Evolutionary conservation across 2,113 vertebrate genomes (phyloP).

Genomic region (Sturnus vulgaris): DNA sequence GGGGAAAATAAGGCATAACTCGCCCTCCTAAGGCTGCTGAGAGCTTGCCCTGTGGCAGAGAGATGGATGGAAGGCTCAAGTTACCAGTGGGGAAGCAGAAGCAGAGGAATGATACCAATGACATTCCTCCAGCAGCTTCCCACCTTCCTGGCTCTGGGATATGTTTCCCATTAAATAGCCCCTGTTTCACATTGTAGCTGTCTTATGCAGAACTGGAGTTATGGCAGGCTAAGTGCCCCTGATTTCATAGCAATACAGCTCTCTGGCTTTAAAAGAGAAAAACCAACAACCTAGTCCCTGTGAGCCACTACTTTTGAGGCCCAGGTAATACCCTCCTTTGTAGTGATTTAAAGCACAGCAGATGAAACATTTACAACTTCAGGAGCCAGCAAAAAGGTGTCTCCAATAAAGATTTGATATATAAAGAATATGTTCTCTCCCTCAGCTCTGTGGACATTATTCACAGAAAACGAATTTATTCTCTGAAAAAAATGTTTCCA

Average conservation of each 20-base stretch:
- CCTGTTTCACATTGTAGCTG: neutral
- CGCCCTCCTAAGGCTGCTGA: neutral
- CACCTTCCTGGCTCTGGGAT: neutral
- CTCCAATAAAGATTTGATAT: neutral
- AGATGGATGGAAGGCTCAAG: constrained; percentile 32
- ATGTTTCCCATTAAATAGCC: neutral
- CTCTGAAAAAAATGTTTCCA: constrained; percentile 58
- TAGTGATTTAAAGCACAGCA: constrained; percentile 20
- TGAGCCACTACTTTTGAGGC: neutral
- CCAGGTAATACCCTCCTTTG: neutral
- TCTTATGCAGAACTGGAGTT: neutral
- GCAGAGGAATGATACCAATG: neutral
- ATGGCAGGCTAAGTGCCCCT: neutral
- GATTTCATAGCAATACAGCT: neutral
- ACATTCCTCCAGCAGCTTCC: neutral
- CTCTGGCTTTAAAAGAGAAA: neutral
- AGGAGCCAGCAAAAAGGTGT: neutral
- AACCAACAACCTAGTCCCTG: neutral
- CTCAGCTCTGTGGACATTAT: neutral
- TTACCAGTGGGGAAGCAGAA: neutral
- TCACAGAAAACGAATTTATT: constrained; percentile 54
- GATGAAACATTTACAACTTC: constrained; percentile 13
- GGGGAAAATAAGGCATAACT: neutral
- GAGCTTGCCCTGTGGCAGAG: neutral
- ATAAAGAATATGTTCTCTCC: neutral